Evolutionary conservation across 2,797 vertebrate genomes (phyloP).

Genomic region (Nyctalus aviator): DNA sequence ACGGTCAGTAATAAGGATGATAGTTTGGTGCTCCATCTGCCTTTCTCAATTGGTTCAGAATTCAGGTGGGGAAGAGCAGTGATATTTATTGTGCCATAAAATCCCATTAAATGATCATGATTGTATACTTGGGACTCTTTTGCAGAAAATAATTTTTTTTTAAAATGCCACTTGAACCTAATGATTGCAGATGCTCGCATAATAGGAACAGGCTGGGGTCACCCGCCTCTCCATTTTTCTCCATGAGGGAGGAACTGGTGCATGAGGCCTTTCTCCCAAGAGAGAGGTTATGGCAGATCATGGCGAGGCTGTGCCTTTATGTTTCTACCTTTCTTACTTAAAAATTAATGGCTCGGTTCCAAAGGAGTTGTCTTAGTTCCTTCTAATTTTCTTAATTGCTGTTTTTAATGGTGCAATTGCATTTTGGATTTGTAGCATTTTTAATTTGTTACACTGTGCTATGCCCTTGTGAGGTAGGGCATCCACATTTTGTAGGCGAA

Average conservation of each 20-base stretch:
- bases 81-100: conserved; percentile 56
- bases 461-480: conserved; percentile 6
- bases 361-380: conserved; percentile 51
- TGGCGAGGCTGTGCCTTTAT: neutral
- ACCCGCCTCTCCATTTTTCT: neutral
- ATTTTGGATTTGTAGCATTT: conserved; percentile 53
- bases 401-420: conserved; percentile 55
- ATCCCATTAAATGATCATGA: conserved; percentile 65
- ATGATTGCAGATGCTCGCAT: conserved; percentile 62
- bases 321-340: conserved; percentile 36
- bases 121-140: conserved; percentile 68
- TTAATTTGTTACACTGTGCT: conserved; percentile 52
- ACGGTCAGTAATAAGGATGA: conserved; percentile 11
- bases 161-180: conserved; percentile 60
- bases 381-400: conserved; percentile 69
- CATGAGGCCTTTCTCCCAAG: neutral
- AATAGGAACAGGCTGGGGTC: conserved; percentile 25
- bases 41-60: conserved; percentile 49
- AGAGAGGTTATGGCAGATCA: neutral
- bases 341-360: conserved; percentile 57
- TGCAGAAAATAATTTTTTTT: conserved; percentile 56
- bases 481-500: conserved; percentile 41
- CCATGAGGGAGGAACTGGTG: neutral
- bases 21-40: conserved; percentile 42
- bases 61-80: conserved; percentile 51